phyloP scores from a whole-genome alignment of 1,140 invertebrate species.

The Cydia strobilella region DNA sequence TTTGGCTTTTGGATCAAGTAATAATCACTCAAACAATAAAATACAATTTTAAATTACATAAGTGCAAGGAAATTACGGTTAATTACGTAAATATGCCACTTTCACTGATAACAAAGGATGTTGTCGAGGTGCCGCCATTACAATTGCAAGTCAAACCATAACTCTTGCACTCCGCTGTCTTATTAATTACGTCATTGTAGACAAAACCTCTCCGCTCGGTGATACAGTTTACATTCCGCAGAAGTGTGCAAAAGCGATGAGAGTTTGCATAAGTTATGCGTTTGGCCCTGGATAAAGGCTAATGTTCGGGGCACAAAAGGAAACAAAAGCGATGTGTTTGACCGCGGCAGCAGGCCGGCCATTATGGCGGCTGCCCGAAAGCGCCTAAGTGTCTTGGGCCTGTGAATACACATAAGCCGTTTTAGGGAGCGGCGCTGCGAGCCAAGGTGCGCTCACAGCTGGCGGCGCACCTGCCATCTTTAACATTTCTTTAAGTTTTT shows the following conservation, averaged over 20 bases:
- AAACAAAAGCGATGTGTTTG: slow-evolving; percentile 30
- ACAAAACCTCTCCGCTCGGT: background rate
- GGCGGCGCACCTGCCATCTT: slow-evolving; percentile 73
- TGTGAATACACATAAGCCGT: background rate
- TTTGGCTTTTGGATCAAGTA: background rate
- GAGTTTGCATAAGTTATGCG: slow-evolving; percentile 20
- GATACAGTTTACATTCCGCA: background rate
- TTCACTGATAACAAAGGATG: slow-evolving; percentile 30
- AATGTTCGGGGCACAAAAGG: slow-evolving; percentile 22
- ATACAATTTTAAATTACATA: background rate
- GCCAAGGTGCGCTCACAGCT: slow-evolving; percentile 50
- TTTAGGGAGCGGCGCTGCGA: slow-evolving; percentile 59
- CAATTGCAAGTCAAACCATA: background rate
- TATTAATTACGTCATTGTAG: background rate
- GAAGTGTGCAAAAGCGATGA: background rate
- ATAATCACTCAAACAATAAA: background rate
- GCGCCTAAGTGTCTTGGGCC: background rate
- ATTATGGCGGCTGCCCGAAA: slow-evolving; percentile 11
- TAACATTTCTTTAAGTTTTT: slow-evolving; percentile 74
- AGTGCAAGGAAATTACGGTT: background rate
- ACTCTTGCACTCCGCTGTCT: background rate
- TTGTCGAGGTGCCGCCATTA: slow-evolving; percentile 20
- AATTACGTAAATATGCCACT: slow-evolving; percentile 17
- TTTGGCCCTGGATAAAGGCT: slow-evolving; percentile 1
- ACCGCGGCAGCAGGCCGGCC: slow-evolving; percentile 17